phyloP scores from a whole-genome alignment of 2,113 vertebrate species.

The Podarcis muralis region DNA sequence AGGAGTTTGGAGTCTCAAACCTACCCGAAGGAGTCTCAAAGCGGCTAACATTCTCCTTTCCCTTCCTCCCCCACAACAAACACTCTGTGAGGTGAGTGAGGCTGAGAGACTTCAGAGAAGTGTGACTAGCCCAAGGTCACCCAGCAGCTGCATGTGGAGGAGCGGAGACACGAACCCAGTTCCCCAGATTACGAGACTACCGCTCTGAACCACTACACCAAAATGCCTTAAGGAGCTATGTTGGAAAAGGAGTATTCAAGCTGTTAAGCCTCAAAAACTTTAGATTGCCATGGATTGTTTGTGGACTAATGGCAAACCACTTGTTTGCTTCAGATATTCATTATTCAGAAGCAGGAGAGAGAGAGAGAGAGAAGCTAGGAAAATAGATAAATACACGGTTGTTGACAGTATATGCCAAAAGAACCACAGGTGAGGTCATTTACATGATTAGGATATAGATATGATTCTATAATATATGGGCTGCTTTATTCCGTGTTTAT shows the following conservation, averaged over 20 bases:
- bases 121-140: too few species aligned
- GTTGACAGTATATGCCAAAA: background rate
- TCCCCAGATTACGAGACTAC: too few species aligned
- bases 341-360: constrained; percentile 4
- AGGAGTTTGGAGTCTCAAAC: too few species aligned
- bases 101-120: too few species aligned
- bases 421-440: background rate
- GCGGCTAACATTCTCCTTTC: too few species aligned
- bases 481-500: background rate
- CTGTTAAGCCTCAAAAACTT: background rate
- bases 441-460: background rate
- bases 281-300: background rate
- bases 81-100: too few species aligned
- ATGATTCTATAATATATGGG: background rate
- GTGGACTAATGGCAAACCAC: background rate
- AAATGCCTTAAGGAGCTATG: background rate
- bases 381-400: background rate
- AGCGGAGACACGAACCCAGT: too few species aligned
- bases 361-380: background rate
- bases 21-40: too few species aligned
- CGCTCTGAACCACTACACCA: too few species aligned
- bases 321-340: background rate
- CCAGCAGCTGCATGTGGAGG: too few species aligned
- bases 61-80: too few species aligned
- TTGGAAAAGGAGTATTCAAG: background rate